phyloP scores from a whole-genome alignment of 2,888 invertebrate species.

The Druceiella hillmani region DNA sequence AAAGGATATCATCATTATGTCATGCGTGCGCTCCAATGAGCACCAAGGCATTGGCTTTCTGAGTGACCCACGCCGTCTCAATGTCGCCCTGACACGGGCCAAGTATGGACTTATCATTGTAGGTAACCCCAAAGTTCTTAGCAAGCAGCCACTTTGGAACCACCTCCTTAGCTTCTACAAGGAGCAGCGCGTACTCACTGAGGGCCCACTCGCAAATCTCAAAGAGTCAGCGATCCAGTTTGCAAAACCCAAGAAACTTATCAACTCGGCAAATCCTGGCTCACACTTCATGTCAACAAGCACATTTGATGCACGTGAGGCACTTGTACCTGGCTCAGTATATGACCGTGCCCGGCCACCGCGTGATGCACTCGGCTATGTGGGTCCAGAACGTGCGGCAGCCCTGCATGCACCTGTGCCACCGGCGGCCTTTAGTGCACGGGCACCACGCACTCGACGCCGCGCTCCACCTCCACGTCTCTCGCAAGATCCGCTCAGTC shows the following conservation, averaged over 20 bases:
- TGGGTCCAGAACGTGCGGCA: conserved; percentile 77
- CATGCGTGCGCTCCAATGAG: conserved; percentile 97
- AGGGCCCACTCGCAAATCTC: conserved; percentile 94
- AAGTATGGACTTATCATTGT: conserved; percentile 98
- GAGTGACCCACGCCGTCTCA: conserved; percentile 94
- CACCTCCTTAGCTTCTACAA: conserved; percentile 96
- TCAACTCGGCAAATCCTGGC: conserved; percentile 91
- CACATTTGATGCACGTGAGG: conserved; percentile 95
- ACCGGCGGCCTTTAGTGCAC: conserved; percentile 92
- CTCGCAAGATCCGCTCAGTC: conserved; percentile 69
- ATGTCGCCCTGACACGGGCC: conserved; percentile 96
- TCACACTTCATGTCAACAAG: conserved; percentile 97
- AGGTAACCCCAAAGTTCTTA: conserved; percentile 97
- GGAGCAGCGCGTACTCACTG: conserved; percentile 93
- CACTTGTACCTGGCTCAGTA: conserved; percentile 87
- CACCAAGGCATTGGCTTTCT: conserved; percentile 98
- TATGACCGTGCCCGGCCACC: conserved; percentile 80
- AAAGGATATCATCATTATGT: conserved; percentile 99
- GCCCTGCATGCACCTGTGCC: conserved; percentile 81
- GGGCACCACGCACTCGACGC: conserved; percentile 55
- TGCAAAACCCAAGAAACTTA: conserved; percentile 93
- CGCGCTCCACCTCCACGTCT: conserved; percentile 43
- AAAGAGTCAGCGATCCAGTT: conserved; percentile 96
- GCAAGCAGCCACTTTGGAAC: conserved; percentile 98
- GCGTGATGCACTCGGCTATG: conserved; percentile 91